These are phyloP conservation scores for Euplagia quadripunctaria DNA, from an alignment of 2,888 invertebrate genomes.

Conservation along the genomic window DNA sequence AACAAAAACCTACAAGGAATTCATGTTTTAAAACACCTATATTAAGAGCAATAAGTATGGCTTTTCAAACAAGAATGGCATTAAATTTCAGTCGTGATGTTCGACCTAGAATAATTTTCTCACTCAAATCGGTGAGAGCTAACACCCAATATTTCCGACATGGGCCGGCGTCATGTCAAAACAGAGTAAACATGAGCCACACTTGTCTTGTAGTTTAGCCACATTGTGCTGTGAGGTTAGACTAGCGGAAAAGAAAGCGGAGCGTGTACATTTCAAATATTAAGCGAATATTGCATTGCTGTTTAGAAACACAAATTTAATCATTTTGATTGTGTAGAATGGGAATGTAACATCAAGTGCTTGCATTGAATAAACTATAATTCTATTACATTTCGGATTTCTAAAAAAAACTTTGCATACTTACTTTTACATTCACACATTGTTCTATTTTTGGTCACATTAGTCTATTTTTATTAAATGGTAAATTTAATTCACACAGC, in stretches of 20 bases:
- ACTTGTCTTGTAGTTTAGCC: constrained; percentile 36
- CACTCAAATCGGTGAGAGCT: constrained; percentile 35
- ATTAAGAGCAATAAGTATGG: no score
- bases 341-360: no score
- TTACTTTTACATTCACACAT: no score
- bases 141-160: constrained; percentile 60
- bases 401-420: no score
- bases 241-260: constrained; percentile 4
- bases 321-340: no score
- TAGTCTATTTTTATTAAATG: no score
- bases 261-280: neutral
- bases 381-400: no score
- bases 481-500: no score
- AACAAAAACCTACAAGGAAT: no score
- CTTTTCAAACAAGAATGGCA: neutral
- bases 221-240: constrained; percentile 27
- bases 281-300: neutral
- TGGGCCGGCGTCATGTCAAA: constrained; percentile 47
- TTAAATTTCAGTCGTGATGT: constrained; percentile 6
- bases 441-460: no score
- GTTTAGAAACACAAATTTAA: neutral
- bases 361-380: no score
- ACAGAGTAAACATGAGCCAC: constrained; percentile 46
- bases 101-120: constrained; percentile 30
- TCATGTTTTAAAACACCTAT: no score